Evolutionary conservation across 2,888 invertebrate species (phyloP).

Genomic region (Tiliacea citrago): DNA sequence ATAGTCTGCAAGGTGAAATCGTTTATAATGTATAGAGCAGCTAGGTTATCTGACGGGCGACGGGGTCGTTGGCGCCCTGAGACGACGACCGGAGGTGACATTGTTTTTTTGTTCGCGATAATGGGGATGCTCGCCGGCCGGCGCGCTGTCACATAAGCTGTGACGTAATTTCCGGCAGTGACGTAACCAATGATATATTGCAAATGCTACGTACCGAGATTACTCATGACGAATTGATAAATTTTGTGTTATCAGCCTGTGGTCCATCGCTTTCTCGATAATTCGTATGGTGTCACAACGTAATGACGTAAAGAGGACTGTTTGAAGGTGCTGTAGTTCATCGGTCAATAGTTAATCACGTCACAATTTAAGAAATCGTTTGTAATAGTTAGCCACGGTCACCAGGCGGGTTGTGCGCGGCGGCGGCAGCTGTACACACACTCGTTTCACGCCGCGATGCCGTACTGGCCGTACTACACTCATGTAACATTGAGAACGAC

Average conservation of each 20-base stretch:
- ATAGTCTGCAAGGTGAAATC: conserved; percentile 52
- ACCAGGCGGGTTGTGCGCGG: conserved; percentile 67
- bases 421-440: conserved; percentile 76
- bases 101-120: conserved; percentile 71
- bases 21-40: conserved; percentile 52
- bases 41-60: conserved; percentile 69
- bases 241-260: conserved; percentile 40
- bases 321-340: conserved; percentile 32
- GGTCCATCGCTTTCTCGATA: conserved; percentile 22
- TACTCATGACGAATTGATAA: conserved; percentile 62
- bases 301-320: conserved; percentile 56
- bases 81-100: conserved; percentile 76
- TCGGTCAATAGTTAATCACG: conserved; percentile 53
- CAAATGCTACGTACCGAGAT: conserved; percentile 58
- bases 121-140: conserved; percentile 69
- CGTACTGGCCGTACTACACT: conserved; percentile 65
- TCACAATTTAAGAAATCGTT: conserved; percentile 65
- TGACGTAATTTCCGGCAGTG: conserved; percentile 73
- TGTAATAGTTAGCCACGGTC: conserved; percentile 71
- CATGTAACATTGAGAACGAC: conserved; percentile 86
- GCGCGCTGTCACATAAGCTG: conserved; percentile 47
- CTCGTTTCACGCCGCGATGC: conserved; percentile 56
- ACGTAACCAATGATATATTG: conserved; percentile 59
- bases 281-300: conserved; percentile 8
- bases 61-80: conserved; percentile 73